Evolutionary conservation across 2,888 invertebrate genomes (phyloP).

Genomic region (Steinernema carpocapsae): DNA sequence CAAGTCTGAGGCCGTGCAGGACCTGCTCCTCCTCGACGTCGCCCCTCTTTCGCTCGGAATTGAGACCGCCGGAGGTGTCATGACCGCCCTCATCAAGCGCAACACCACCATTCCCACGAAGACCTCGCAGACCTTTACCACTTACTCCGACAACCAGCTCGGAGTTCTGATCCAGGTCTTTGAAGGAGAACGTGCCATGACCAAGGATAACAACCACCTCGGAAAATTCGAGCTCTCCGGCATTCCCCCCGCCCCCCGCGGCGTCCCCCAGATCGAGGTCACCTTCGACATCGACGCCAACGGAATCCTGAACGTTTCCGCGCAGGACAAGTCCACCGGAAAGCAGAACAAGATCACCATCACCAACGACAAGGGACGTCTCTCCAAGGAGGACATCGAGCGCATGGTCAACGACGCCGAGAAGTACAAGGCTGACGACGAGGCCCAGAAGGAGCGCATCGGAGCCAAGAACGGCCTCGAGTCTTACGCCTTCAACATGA

Average conservation of each 20-base stretch:
- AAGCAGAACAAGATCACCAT: conserved; percentile 72
- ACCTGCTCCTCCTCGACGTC: conserved; percentile 43
- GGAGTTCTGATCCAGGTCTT: conserved; percentile 81
- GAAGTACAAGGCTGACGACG: conserved; percentile 80
- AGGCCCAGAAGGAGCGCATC: conserved; percentile 73
- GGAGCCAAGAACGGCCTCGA: conserved; percentile 85
- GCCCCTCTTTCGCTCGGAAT: conserved; percentile 72
- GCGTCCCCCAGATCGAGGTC: conserved; percentile 80
- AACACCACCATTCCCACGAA: conserved; percentile 70
- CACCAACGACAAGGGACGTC: conserved; percentile 81
- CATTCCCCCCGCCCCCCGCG: conserved; percentile 88
- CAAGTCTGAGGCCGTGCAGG: conserved; percentile 47
- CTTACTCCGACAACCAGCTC: conserved; percentile 88
- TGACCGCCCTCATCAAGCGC: conserved; percentile 88
- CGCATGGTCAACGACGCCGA: conserved; percentile 84
- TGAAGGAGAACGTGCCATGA: conserved; percentile 77
- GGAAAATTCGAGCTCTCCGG: conserved; percentile 96
- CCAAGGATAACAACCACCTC: conserved; percentile 85
- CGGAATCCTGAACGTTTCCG: conserved; percentile 93
- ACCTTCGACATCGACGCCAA: conserved; percentile 77
- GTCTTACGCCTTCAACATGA: conserved; percentile 91
- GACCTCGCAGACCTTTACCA: conserved; percentile 77
- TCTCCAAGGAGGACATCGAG: conserved; percentile 85
- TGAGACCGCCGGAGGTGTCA: conserved; percentile 88
- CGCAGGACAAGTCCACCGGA: conserved; percentile 80